Conservation (phyloP, 2,797 vertebrate genomes). For the Poecilia picta region DNA sequence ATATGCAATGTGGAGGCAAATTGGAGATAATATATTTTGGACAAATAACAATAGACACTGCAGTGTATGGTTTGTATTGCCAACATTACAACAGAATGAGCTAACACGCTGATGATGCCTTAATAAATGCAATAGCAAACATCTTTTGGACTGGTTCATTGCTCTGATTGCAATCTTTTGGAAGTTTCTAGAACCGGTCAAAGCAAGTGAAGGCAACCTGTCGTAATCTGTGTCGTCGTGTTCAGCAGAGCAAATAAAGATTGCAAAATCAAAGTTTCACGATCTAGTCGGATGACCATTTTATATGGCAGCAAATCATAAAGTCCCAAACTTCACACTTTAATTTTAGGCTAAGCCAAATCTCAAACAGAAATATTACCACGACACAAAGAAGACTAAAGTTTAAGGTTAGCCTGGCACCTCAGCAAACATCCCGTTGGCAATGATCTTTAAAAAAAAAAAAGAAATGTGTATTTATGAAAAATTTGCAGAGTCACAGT, state of each 20-base stretch:
- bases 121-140: conserved; percentile 56
- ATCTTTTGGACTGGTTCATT: conserved; percentile 33
- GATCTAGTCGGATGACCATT: conserved; percentile 46
- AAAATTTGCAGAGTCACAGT: neutral
- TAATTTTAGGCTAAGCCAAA: neutral
- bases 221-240: conserved; percentile 50
- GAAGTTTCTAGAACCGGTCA: conserved; percentile 53
- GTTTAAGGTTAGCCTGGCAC: neutral
- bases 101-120: conserved; percentile 44
- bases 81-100: conserved; percentile 54
- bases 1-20: conserved; percentile 59
- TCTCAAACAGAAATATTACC: neutral
- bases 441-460: neutral
- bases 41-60: conserved; percentile 38
- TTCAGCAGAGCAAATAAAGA: conserved; percentile 58
- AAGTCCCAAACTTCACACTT: neutral
- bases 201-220: conserved; percentile 36
- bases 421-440: neutral
- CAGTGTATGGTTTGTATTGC: conserved; percentile 48
- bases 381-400: neutral
- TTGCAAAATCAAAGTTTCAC: conserved; percentile 54
- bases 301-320: conserved; percentile 34
- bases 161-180: conserved; percentile 51
- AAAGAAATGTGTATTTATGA: neutral
- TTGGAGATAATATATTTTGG: conserved; percentile 53